Evolutionary conservation across 1,140 invertebrate genomes (phyloP).

Genomic region (Lamellibrachia luymesi): DNA sequence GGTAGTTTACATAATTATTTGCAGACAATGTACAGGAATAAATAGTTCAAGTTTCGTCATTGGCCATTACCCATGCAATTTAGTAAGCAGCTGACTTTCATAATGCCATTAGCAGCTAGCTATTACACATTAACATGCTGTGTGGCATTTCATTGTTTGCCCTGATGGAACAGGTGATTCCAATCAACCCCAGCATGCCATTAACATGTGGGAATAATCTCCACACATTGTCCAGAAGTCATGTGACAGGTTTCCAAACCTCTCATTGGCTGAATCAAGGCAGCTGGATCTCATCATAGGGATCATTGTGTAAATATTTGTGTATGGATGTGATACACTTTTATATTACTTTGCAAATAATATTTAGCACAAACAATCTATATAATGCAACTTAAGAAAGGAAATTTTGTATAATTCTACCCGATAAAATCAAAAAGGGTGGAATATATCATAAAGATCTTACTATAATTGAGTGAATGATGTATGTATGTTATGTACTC

Average conservation of each 20-base stretch:
- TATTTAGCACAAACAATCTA: too few species aligned
- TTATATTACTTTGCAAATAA: not conserved
- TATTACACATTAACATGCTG: not conserved
- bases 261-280: too few species aligned
- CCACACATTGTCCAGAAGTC: not conserved
- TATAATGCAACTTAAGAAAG: too few species aligned
- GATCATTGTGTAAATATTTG: not conserved
- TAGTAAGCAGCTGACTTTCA: not conserved
- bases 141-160: not conserved
- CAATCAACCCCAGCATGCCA: not conserved
- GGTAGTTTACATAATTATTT: too few species aligned
- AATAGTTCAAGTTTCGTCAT: not conserved
- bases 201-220: not conserved
- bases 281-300: too few species aligned
- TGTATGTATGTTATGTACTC: too few species aligned
- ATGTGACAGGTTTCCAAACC: not conserved
- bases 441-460: too few species aligned
- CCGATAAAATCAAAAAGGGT: too few species aligned
- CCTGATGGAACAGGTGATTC: not conserved
- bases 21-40: not conserved
- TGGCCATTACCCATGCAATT: not conserved
- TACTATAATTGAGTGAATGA: too few species aligned
- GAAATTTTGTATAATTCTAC: too few species aligned
- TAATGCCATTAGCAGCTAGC: not conserved
- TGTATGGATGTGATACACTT: not conserved